Conservation (phyloP, 2,797 vertebrate species). For the Hemibagrus guttatus region DNA sequence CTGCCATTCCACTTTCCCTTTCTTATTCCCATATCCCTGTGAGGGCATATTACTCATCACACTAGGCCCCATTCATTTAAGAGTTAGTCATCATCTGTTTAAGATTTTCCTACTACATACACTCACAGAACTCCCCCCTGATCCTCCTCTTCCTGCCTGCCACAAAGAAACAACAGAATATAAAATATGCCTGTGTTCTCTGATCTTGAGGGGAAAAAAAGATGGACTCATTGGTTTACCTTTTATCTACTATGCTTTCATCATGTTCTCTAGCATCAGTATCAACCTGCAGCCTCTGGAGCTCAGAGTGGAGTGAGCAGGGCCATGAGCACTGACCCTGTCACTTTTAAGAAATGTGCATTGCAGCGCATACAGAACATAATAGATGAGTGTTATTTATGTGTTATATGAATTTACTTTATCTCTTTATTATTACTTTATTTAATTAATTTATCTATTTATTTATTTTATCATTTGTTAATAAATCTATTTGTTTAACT, state of each 20-base stretch:
- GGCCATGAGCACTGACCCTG: slow-evolving; percentile 23
- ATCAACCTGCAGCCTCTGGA: slow-evolving; percentile 28
- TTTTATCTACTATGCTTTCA: slow-evolving; percentile 52
- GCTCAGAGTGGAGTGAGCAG: slow-evolving; percentile 20
- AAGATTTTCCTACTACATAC: slow-evolving; percentile 21
- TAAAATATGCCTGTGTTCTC: slow-evolving; percentile 33
- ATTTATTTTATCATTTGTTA: background rate
- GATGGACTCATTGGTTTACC: slow-evolving; percentile 38
- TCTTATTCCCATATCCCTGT: background rate
- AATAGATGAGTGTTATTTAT: too few relatives aligned
- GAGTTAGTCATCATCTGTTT: slow-evolving; percentile 26
- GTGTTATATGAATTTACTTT: too few relatives aligned
- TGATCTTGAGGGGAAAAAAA: slow-evolving; percentile 41
- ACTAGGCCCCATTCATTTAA: slow-evolving; percentile 6
- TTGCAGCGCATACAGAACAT: background rate
- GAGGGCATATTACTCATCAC: slow-evolving; percentile 33
- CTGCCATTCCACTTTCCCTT: background rate
- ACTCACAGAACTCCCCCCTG: background rate
- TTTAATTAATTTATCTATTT: too few relatives aligned
- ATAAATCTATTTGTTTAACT: background rate
- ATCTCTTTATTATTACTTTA: background rate
- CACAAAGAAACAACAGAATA: slow-evolving; percentile 32
- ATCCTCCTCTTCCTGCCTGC: slow-evolving; percentile 16
- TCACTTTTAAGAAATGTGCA: slow-evolving; percentile 26
- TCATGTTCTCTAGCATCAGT: slow-evolving; percentile 50